These are phyloP conservation scores for Pocillopora damicornis DNA, from an alignment of 64 coral and sea anemone species.

Conservation along the genomic window DNA sequence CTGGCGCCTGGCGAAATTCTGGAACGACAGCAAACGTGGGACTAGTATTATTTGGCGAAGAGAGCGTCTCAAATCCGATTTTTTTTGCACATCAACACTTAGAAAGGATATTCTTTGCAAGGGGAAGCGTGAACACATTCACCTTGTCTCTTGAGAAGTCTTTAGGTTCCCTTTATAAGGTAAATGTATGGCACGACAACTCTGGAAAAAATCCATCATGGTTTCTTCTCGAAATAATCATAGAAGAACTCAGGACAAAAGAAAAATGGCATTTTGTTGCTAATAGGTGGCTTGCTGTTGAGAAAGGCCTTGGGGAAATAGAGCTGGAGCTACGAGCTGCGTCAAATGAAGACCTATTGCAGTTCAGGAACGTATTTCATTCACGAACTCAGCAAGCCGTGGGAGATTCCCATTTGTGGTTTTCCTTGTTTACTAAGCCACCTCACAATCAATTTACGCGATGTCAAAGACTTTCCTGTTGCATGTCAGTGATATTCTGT, in stretches of 20 bases:
- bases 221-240: conserved; percentile 64
- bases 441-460: conserved; percentile 70
- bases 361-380: conserved; percentile 63
- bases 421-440: conserved; percentile 65
- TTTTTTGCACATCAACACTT: background rate
- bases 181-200: conserved; percentile 73
- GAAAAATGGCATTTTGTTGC: conserved; percentile 66
- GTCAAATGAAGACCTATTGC: conserved; percentile 2
- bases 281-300: conserved; percentile 71
- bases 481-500: conserved; percentile 60
- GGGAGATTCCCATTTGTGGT: conserved; percentile 72
- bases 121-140: conserved; percentile 76
- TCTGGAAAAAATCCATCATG: conserved; percentile 59
- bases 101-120: conserved; percentile 52
- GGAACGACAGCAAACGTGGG: conserved; percentile 60
- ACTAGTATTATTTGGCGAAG: conserved; percentile 46
- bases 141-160: conserved; percentile 26
- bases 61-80: conserved; percentile 32
- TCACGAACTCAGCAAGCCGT: conserved; percentile 62
- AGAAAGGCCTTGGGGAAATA: conserved; percentile 37
- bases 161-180: conserved; percentile 53
- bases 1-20: conserved; percentile 52
- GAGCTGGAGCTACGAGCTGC: conserved; percentile 20
- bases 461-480: conserved; percentile 77
- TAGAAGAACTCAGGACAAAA: conserved; percentile 21